phyloP scores from a whole-genome alignment of 2,888 invertebrate species.

The Drosophila neonasuta region DNA sequence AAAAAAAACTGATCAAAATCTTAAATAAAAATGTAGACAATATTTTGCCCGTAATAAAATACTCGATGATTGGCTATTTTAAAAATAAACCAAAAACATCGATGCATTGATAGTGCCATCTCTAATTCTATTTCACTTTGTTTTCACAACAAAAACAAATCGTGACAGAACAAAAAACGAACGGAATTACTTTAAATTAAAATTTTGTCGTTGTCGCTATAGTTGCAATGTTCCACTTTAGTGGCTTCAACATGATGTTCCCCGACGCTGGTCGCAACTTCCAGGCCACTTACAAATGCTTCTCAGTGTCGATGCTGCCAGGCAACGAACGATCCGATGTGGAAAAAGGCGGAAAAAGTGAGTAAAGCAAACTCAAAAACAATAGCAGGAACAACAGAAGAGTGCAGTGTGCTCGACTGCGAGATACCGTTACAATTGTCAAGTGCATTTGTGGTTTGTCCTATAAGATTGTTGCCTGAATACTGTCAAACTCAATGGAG shows the following conservation, averaged over 20 bases:
- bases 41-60: no score
- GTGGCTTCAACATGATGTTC: conserved; percentile 92
- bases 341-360: conserved; percentile 98
- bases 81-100: neutral
- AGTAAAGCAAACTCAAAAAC: conserved; percentile 66
- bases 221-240: conserved; percentile 86
- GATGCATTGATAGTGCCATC: neutral
- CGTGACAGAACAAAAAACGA: conserved; percentile 63
- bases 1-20: no score
- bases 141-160: conserved; percentile 50
- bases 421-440: neutral
- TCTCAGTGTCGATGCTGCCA: conserved; percentile 96
- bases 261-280: conserved; percentile 92
- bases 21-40: no score
- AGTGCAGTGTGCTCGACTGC: neutral
- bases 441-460: no score
- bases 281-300: conserved; percentile 93
- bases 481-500: no score
- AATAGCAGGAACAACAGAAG: no score
- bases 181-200: conserved; percentile 20
- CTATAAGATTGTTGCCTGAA: no score
- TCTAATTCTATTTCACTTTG: conserved; percentile 22
- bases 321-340: conserved; percentile 97
- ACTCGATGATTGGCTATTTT: no score
- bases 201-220: conserved; percentile 13